Conservation (phyloP, 1,140 invertebrate species). For the Lordiphosa mommai region DNA sequence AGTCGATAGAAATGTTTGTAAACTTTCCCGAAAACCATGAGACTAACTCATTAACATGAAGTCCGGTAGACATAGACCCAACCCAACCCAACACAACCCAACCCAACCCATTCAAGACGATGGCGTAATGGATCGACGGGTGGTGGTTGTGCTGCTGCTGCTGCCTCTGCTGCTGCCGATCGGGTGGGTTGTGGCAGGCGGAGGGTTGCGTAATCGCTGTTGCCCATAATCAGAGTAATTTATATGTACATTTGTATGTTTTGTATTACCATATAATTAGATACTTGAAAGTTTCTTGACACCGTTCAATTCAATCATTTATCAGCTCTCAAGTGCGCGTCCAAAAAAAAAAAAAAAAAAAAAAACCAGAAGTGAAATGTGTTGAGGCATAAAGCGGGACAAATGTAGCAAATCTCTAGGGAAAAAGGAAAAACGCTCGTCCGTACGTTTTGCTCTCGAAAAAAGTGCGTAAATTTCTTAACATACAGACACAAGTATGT, state of each 20-base stretch:
- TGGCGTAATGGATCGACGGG: slow-evolving; percentile 71
- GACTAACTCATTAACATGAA: slow-evolving; percentile 47
- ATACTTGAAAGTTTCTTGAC: slow-evolving; percentile 71
- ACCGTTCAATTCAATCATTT: slow-evolving; percentile 59
- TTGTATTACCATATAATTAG: slow-evolving; percentile 78
- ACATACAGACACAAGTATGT: slow-evolving; percentile 33
- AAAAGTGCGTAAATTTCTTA: slow-evolving; percentile 34
- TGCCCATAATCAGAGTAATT: slow-evolving; percentile 66
- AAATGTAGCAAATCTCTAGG: too few relatives aligned
- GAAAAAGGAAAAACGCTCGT: too few relatives aligned
- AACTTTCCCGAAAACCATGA: slow-evolving; percentile 13
- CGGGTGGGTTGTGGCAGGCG: neutral
- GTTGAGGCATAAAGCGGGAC: too few relatives aligned
- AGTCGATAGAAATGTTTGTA: slow-evolving; percentile 1
- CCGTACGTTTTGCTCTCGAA: neutral
- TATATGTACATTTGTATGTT: slow-evolving; percentile 71
- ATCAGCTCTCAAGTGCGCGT: slow-evolving; percentile 63
- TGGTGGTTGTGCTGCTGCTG: slow-evolving; percentile 16
- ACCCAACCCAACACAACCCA: slow-evolving; percentile 1
- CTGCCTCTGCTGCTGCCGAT: neutral
- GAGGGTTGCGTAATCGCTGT: slow-evolving; percentile 43
- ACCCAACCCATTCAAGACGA: slow-evolving; percentile 18
- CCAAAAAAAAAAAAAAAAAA: slow-evolving; percentile 16
- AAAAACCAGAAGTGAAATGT: too few relatives aligned
- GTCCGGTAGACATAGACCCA: slow-evolving; percentile 7